Base-by-base conservation (phyloP, 1,140 invertebrate genomes). In the Ruditapes philippinarum region DNA sequence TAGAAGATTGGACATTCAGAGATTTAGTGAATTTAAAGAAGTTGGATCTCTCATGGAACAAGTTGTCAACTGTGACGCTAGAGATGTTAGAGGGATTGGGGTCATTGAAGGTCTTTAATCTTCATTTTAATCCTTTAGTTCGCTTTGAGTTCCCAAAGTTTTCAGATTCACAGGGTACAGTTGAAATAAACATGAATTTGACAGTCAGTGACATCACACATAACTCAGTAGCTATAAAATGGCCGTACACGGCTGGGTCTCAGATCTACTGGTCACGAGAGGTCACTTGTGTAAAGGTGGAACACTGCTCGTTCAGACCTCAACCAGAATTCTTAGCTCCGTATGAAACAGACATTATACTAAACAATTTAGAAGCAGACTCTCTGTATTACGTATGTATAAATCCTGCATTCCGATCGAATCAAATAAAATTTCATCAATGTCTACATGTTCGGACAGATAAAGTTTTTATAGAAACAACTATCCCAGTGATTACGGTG, bases 211-310 rank as follows among this genome's bases (percentile, higher is more conserved):
- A 85, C 28, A 49, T 89, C 12, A 65, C 90, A 49, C 36, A 79
- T 9, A 28, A 54, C n/a, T 70, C 80, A 12, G 90, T 40, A 1
- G 9, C 17, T 14, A 40, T 91, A 22, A 54, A 65, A 70, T 91
- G 90, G 90, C 90, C 90, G 1, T 91, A 89, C 74, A 89, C 25
- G 0, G 42, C 60, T 14, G 90, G 90, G 14, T 80, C 79, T n/a
- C 90, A 91, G 80, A 79, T 91, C 14, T 91, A 91, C 62, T 91
- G 90, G 90, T 89, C 90, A 49, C 12, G 89, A 1, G n/a, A n/a
- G 14, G 65, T 91, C 19, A 33, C 19, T 1, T 91, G 90, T 80
- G 45, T 91, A 14, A 33, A 85, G 19, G 74, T 42, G 22, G 80
- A 79, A n/a, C 36, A 73, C 12, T 91, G 90, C 40, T 40, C 90